A percentile compares a stretch with the other conserved stretches of the same genome.
These are phyloP conservation scores for Entomyzon cyanotis DNA, from an alignment of 2,113 vertebrate species.

Conservation along the genomic window DNA sequence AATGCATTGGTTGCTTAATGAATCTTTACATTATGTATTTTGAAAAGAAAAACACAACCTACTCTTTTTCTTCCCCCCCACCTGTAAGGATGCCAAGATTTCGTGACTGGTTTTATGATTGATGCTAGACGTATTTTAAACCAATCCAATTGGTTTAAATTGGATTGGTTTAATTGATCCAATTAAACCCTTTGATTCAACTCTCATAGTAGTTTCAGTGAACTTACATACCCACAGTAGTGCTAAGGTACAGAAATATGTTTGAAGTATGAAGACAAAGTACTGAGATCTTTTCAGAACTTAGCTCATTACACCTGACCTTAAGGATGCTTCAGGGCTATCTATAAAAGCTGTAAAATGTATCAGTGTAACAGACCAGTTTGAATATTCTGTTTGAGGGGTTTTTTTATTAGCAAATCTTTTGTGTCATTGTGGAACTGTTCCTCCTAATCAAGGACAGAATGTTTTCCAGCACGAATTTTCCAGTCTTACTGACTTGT, in stretches of 20 bases:
- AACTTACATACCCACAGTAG: background rate
- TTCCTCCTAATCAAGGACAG: background rate
- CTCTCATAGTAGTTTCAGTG: background rate
- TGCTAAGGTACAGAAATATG: background rate
- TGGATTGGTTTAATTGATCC: background rate
- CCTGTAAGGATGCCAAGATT: background rate
- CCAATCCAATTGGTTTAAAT: no score
- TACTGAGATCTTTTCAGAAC: background rate
- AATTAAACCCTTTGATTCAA: background rate
- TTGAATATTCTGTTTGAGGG: background rate
- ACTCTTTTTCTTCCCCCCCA: background rate
- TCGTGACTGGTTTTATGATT: background rate
- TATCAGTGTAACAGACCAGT: background rate
- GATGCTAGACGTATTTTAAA: background rate
- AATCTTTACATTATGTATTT: background rate
- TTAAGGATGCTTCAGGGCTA: background rate
- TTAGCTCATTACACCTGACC: background rate
- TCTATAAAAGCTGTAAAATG: background rate
- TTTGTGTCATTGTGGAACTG: background rate
- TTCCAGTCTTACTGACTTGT: background rate
- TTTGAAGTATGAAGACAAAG: background rate
- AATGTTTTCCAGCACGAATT: background rate
- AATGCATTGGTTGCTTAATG: accelerated
- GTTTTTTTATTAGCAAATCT: background rate
- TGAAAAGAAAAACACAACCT: background rate